These are phyloP conservation scores for Apoda limacodes DNA, from an alignment of 2,888 invertebrate genomes.

Conservation along the genomic window DNA sequence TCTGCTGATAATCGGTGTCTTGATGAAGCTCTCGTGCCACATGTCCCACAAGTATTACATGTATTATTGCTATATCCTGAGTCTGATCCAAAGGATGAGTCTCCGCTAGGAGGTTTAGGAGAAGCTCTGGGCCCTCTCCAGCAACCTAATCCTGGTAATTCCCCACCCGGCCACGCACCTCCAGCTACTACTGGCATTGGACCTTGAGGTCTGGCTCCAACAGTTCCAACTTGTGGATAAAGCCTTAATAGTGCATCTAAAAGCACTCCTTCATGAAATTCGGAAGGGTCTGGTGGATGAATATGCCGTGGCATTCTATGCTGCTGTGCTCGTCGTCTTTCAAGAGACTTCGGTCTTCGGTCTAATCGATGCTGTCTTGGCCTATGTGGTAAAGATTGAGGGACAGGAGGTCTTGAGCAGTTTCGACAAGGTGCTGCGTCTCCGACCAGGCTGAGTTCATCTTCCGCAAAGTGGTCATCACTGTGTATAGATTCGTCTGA, in stretches of 20 bases:
- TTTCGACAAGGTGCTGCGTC: slow-evolving; percentile 60
- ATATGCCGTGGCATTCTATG: slow-evolving; percentile 60
- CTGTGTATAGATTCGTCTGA: slow-evolving; percentile 74
- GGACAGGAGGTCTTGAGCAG: slow-evolving; percentile 61
- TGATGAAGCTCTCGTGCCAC: slow-evolving; percentile 70
- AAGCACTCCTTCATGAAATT: slow-evolving; percentile 85
- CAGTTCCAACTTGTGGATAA: slow-evolving; percentile 79
- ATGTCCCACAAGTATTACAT: slow-evolving; percentile 69
- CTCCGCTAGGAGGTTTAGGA: slow-evolving; percentile 75
- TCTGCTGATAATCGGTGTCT: slow-evolving; percentile 60
- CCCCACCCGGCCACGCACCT: slow-evolving; percentile 78
- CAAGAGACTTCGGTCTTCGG: slow-evolving; percentile 67
- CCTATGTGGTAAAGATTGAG: slow-evolving; percentile 66
- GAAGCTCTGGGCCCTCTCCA: slow-evolving; percentile 66
- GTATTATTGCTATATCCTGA: slow-evolving; percentile 89
- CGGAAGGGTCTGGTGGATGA: slow-evolving; percentile 79
- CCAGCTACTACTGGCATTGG: slow-evolving; percentile 67
- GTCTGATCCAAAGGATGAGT: slow-evolving; percentile 86
- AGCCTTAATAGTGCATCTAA: slow-evolving; percentile 78
- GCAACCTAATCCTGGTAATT: slow-evolving; percentile 69
- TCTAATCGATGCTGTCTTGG: slow-evolving; percentile 71
- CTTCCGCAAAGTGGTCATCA: slow-evolving; percentile 89
- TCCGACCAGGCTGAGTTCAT: slow-evolving; percentile 74
- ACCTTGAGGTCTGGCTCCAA: slow-evolving; percentile 63
- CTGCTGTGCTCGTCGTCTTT: slow-evolving; percentile 55